Base-by-base conservation (phyloP, 2,113 vertebrate species). In the Dipodomys ordii region DNA sequence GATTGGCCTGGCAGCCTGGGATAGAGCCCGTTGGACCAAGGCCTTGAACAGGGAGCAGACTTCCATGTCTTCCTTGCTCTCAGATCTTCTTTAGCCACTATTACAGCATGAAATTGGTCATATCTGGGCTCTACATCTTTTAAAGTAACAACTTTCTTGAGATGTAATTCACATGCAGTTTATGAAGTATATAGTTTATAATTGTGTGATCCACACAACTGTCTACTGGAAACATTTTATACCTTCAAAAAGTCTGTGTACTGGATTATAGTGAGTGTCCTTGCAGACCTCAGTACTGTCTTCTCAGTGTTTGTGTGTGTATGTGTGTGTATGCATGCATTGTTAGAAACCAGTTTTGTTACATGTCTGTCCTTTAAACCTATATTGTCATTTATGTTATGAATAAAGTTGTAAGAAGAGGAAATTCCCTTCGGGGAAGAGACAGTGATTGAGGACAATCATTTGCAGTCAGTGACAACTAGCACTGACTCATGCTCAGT, bases 1-100 rank as follows among this genome's bases (percentile, higher is more conserved):
- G 32, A 39, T 8, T 20, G 20, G 7, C 28, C 2, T 6, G 18
- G 27, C 16, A 0, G 10, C 0, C 65, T 2, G 8, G 15, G 39
- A 6, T 18, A 4, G 15, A 32, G 28, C 3, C 20, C 30, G 1
- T 19, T 30, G 46, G 27, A 25, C 49, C 0, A 46, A 39, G 77
- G 7, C 46, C 46, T n/a, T 19, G 5, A 32, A 32, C 30, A 23
- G 11, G 9, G 8, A 32, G 32, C 39, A 25, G 13, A 3, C 19
- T 25, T 25, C 3, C 2, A 22, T 3, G 28, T 27, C 16, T 0
- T 32, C 60, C 28, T 8, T 0, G 32, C n/a, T 2, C 22, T 23
- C 11, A 8, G 27, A 65, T 9, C 27, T 11, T 30, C 39, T 67
- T 15, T 46, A 18, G 1, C 62, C 49, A 22, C 49, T 20, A 12